Evolutionary conservation across 2,888 invertebrate species (phyloP).

Genomic region (Rhagonycha fulva): DNA sequence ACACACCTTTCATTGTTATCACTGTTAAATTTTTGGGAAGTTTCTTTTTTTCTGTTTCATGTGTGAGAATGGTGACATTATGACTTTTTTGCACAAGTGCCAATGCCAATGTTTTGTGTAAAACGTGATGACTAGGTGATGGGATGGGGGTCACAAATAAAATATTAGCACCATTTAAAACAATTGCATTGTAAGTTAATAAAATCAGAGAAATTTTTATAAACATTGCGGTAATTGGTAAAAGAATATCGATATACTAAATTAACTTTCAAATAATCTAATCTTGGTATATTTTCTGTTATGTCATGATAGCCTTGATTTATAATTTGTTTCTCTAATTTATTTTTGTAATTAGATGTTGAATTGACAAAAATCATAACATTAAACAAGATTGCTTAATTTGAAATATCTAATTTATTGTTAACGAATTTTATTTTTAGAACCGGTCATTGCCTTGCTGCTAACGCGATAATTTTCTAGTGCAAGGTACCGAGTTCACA

Average conservation of each 20-base stretch:
- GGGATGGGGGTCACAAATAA: neutral
- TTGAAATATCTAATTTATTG: no score
- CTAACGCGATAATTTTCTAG: no score
- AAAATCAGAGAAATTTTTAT: neutral
- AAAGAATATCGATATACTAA: neutral
- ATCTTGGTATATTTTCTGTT: no score
- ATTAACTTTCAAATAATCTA: no score
- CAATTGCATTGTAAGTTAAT: neutral
- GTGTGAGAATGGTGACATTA: conserved; percentile 7
- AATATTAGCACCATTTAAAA: neutral
- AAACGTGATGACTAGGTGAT: conserved; percentile 4
- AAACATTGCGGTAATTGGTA: neutral
- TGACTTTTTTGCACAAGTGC: neutral
- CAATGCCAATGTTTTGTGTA: neutral
- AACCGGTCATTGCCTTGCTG: no score
- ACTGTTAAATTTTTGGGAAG: neutral
- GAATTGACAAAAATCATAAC: no score
- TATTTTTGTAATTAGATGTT: no score
- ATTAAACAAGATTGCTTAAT: no score
- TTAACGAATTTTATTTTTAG: no score
- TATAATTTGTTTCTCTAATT: no score
- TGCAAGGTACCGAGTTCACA: no score
- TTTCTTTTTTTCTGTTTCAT: neutral
- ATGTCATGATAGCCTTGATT: no score
- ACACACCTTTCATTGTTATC: conserved; percentile 3